phyloP scores from a whole-genome alignment of 2,797 vertebrate genomes.

The Lophotriccus pileatus region DNA sequence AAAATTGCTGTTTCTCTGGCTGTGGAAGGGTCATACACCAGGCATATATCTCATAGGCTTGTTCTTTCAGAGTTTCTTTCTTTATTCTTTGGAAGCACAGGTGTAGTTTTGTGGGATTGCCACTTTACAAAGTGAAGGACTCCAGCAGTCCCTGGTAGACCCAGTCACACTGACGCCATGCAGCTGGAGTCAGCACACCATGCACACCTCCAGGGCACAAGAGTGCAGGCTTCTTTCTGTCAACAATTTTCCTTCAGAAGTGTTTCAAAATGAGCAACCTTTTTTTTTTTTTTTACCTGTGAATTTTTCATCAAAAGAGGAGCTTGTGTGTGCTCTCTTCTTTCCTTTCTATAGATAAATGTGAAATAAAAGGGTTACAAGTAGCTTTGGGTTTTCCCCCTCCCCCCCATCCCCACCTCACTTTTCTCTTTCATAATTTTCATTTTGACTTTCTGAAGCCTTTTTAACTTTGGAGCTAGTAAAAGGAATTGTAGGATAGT shows the following conservation, averaged over 20 bases:
- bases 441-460: not conserved
- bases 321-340: not conserved
- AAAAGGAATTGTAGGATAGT: not conserved
- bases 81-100: not conserved
- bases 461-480: not conserved
- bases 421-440: not conserved
- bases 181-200: not conserved
- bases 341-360: not conserved
- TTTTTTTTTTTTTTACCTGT: not conserved
- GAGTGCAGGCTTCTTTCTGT: not conserved
- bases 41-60: not conserved
- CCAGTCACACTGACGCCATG: fast-evolving
- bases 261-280: not conserved
- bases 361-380: not conserved
- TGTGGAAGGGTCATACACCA: not conserved
- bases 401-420: fast-evolving
- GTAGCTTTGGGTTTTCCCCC: not conserved
- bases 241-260: not conserved
- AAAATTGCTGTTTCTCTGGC: not conserved
- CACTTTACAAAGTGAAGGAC: not conserved
- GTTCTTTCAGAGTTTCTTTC: not conserved
- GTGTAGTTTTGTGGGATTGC: not conserved
- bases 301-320: not conserved
- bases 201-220: fast-evolving
- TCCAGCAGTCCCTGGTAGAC: not conserved